Percentiles rank a stretch among this genome's conserved stretches.
Conservation (phyloP, 53 echinoderm and acorn worm genomes). For the Arbacia lixula region DNA sequence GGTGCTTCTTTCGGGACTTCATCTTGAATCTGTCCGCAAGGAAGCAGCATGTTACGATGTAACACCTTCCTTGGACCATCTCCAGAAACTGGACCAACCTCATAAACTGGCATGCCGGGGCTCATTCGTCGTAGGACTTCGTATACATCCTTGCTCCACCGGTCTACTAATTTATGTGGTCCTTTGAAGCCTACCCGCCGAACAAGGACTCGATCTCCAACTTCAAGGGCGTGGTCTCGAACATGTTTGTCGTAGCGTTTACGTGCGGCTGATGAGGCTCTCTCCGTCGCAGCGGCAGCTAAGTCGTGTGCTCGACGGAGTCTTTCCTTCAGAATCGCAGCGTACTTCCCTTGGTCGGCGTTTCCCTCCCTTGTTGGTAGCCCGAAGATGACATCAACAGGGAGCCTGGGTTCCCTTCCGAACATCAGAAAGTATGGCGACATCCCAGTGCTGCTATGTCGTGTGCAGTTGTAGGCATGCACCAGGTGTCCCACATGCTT, state of each 20-base stretch:
- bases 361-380: slow-evolving; percentile 13
- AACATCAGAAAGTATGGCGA: slow-evolving; percentile 63
- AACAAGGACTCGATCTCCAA: slow-evolving; percentile 50
- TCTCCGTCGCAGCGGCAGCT: slow-evolving; percentile 46
- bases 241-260: slow-evolving; percentile 41
- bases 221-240: slow-evolving; percentile 19
- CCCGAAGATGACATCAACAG: slow-evolving; percentile 56
- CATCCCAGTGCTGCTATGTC: slow-evolving; percentile 29
- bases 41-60: slow-evolving; percentile 66
- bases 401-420: slow-evolving; percentile 53
- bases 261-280: slow-evolving; percentile 9
- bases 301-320: slow-evolving; percentile 56
- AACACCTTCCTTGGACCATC: slow-evolving; percentile 53
- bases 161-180: slow-evolving; percentile 55
- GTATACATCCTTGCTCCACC: slow-evolving; percentile 42
- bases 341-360: slow-evolving; percentile 29
- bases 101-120: slow-evolving; percentile 58
- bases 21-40: slow-evolving; percentile 44
- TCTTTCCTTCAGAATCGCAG: slow-evolving; percentile 44
- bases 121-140: background rate
- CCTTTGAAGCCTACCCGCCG: slow-evolving; percentile 53
- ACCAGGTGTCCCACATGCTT: slow-evolving; percentile 65
- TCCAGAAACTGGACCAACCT: slow-evolving; percentile 53
- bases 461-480: slow-evolving; percentile 63
- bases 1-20: background rate